phyloP scores from a whole-genome alignment of 2,888 invertebrate species.

The Hyppa rectilinea region DNA sequence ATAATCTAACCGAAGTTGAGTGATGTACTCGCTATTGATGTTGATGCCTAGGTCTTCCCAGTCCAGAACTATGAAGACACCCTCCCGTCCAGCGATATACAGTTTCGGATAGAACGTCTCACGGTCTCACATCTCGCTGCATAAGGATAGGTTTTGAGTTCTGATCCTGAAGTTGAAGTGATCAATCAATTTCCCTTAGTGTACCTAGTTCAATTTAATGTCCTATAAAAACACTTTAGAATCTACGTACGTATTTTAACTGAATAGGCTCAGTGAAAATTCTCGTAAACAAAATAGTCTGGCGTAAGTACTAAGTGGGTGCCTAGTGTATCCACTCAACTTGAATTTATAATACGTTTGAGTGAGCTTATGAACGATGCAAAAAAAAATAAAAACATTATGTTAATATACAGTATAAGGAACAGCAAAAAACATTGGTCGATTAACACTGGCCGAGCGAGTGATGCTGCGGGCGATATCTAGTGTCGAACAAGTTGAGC shows the following conservation, averaged over 20 bases:
- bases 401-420: neutral
- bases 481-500: constrained; percentile 15
- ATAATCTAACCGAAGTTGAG: too few species aligned
- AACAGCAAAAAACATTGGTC: constrained; percentile 30
- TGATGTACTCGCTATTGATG: too few species aligned
- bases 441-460: constrained; percentile 26
- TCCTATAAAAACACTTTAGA: constrained; percentile 2
- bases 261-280: neutral
- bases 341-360: constrained; percentile 6
- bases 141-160: too few species aligned
- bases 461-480: constrained; percentile 45
- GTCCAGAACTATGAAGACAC: too few species aligned
- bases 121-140: too few species aligned
- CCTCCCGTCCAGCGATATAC: too few species aligned
- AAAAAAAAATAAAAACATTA: constrained; percentile 32
- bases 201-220: constrained; percentile 8
- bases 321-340: neutral
- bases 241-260: constrained; percentile 15
- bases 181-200: neutral
- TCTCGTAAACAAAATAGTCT: neutral
- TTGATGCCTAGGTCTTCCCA: too few species aligned
- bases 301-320: neutral
- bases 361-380: constrained; percentile 1
- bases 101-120: too few species aligned
- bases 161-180: too few species aligned